These are phyloP conservation scores for Belgica antarctica DNA, from an alignment of 2,888 invertebrate genomes.

Conservation along the genomic window DNA sequence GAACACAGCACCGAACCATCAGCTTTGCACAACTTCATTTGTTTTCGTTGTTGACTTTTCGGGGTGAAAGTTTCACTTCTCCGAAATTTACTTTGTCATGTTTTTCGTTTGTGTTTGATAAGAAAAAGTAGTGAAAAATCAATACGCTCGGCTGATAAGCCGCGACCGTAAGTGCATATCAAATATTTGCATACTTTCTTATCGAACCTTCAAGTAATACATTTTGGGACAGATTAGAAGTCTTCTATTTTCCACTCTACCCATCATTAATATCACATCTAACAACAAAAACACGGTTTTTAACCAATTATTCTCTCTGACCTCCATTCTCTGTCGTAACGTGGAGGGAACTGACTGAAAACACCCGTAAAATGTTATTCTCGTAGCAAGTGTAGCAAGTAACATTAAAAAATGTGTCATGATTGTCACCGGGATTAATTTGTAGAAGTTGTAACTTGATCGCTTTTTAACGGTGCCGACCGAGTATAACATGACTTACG, in stretches of 20 bases:
- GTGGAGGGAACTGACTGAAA: constrained; percentile 25
- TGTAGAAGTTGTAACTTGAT: constrained; percentile 9
- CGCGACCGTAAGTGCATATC: constrained; percentile 7
- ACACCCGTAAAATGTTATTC: too few species aligned
- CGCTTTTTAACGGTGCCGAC: not conserved
- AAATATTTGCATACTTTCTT: constrained; percentile 21
- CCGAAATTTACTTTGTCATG: too few species aligned
- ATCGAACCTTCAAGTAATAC: not conserved
- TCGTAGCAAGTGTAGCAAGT: not conserved
- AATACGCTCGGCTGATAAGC: not conserved
- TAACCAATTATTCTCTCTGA: constrained; percentile 1
- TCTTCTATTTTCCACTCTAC: too few species aligned
- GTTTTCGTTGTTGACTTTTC: not conserved
- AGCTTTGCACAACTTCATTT: not conserved
- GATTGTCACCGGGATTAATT: not conserved
- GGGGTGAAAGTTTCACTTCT: constrained; percentile 6
- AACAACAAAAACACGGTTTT: too few species aligned
- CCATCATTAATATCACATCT: constrained; percentile 25
- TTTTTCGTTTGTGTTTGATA: not conserved
- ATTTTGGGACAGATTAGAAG: not conserved
- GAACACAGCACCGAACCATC: not conserved
- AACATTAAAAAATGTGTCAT: constrained; percentile 1
- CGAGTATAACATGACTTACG: not conserved
- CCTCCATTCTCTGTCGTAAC: constrained; percentile 4
- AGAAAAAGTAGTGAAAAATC: not conserved